A percentile compares a stretch with the other conserved stretches of the same genome.
Conservation (phyloP, 2,797 vertebrate species). For the Bradypus variegatus region DNA sequence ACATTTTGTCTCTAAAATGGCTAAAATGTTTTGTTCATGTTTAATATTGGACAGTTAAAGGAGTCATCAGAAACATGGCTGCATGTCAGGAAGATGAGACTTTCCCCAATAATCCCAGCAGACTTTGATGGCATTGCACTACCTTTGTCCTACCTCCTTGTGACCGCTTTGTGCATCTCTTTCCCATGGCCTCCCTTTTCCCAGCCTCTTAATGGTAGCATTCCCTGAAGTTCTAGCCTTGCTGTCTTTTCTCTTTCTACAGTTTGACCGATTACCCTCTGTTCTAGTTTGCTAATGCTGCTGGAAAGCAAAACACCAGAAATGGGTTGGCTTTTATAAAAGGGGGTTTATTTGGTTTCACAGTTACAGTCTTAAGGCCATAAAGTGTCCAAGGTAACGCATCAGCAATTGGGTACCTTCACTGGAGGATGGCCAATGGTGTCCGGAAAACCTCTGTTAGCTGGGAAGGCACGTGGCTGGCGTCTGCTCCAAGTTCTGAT, state of each 20-base stretch:
- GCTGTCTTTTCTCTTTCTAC: background rate
- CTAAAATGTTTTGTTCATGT: background rate
- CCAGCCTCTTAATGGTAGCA: background rate
- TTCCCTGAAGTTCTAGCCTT: background rate
- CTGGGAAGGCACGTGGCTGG: too few relatives aligned
- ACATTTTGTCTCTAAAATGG: background rate
- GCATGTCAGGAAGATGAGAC: background rate
- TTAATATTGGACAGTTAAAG: background rate
- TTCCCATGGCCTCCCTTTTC: background rate
- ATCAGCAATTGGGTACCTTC: too few relatives aligned
- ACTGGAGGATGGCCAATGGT: too few relatives aligned
- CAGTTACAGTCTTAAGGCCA: too few relatives aligned
- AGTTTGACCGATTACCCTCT: background rate
- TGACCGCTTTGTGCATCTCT: background rate
- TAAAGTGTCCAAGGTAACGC: too few relatives aligned
- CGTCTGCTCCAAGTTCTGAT: too few relatives aligned
- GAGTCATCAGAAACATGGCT: background rate
- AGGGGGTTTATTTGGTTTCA: too few relatives aligned
- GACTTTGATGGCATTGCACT: rapidly evolving
- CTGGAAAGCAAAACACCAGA: too few relatives aligned
- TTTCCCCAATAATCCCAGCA: background rate
- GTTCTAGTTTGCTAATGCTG: too few relatives aligned
- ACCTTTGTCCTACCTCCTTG: background rate
- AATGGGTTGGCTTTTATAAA: too few relatives aligned
- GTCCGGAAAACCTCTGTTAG: too few relatives aligned